Conservation (phyloP, 2,888 invertebrate species). For the Heliconius cydno region DNA sequence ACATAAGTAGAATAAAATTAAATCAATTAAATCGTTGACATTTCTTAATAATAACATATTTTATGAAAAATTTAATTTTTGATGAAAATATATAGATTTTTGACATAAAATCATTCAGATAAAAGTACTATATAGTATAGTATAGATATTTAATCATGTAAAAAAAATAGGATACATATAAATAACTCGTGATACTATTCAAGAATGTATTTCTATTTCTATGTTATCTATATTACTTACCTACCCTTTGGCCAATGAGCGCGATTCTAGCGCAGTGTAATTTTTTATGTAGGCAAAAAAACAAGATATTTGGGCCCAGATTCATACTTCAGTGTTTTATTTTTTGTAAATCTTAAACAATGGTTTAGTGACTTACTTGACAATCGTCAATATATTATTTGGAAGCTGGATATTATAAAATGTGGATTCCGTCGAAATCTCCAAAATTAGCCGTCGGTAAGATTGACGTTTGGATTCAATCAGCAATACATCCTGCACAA, state of each 20-base stretch:
- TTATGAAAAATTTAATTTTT: no score
- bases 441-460: slow-evolving; percentile 90
- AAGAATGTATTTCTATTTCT: not conserved
- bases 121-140: no score
- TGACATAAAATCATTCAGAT: not conserved
- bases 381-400: slow-evolving; percentile 31
- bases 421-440: slow-evolving; percentile 90
- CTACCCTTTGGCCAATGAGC: slow-evolving; percentile 4
- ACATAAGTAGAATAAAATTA: no score
- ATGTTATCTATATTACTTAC: not conserved
- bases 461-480: slow-evolving; percentile 75
- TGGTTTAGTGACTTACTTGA: slow-evolving; percentile 39
- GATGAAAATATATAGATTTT: no score
- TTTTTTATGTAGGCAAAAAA: slow-evolving; percentile 41
- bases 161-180: not conserved
- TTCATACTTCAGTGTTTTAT: slow-evolving; percentile 35
- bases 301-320: slow-evolving; percentile 37
- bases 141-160: no score
- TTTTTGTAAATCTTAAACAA: slow-evolving; percentile 39
- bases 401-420: slow-evolving; percentile 58
- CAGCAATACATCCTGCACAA: slow-evolving; percentile 57
- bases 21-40: no score
- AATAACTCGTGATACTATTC: not conserved
- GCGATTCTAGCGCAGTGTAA: slow-evolving; percentile 33
- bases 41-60: no score